These are phyloP conservation scores for Bursaphelenchus mucronatus DNA, from an alignment of 1,140 invertebrate genomes.

Conservation along the genomic window DNA sequence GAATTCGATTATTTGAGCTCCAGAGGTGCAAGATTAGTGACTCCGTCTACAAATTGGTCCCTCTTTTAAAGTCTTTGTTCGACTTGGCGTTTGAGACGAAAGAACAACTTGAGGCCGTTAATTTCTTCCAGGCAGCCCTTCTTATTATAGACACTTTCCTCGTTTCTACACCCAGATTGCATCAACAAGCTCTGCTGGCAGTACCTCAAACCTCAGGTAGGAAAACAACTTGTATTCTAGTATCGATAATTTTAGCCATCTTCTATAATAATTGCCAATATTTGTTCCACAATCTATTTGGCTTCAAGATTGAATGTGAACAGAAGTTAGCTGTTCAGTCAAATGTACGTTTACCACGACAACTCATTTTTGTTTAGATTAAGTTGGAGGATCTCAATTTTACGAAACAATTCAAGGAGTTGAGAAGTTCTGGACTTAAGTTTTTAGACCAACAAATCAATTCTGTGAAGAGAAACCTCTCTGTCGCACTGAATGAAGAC, in stretches of 20 bases:
- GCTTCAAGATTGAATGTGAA: conserved; percentile 1
- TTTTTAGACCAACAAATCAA: conserved; percentile 13
- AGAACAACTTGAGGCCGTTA: conserved; percentile 34
- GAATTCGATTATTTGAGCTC: conserved; percentile 38
- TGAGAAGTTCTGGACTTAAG: conserved; percentile 7
- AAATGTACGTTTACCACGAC: background rate
- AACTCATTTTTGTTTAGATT: background rate
- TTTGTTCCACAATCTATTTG: conserved; percentile 29
- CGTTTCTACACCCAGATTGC: conserved; percentile 27
- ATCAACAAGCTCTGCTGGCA: conserved; percentile 32
- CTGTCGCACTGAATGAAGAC: background rate
- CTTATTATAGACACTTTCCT: conserved; percentile 39
- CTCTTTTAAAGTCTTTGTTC: conserved; percentile 28
- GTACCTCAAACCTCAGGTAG: conserved; percentile 42
- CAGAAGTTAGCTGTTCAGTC: no score
- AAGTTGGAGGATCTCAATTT: background rate
- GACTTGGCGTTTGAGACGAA: conserved; percentile 22
- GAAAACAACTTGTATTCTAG: background rate
- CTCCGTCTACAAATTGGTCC: conserved; percentile 37
- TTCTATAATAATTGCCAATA: conserved; percentile 47
- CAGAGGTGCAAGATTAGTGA: conserved; percentile 35
- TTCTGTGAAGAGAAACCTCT: conserved; percentile 8
- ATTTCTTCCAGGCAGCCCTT: conserved; percentile 35
- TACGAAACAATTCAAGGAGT: conserved; percentile 4
- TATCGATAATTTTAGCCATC: conserved; percentile 32